Evolutionary conservation across 2,113 vertebrate genomes (phyloP).

Genomic region (Oxygymnocypris stewartii): DNA sequence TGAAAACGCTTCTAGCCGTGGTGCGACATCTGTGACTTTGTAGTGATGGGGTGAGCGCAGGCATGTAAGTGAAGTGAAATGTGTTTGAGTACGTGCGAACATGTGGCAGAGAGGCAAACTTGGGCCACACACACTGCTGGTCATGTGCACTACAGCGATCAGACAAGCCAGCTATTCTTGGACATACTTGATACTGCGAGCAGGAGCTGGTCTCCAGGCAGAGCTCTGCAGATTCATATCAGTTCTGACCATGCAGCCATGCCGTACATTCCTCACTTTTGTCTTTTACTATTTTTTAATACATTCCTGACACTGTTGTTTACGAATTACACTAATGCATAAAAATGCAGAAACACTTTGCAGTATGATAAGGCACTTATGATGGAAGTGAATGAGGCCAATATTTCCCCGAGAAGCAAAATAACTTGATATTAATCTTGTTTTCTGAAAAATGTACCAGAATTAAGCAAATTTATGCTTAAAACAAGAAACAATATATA

Average conservation of each 20-base stretch:
- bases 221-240: slow-evolving; percentile 59
- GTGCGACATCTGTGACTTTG: neutral
- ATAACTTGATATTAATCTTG: too few relatives aligned
- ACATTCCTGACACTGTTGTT: neutral
- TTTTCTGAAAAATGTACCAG: too few relatives aligned
- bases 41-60: slow-evolving; percentile 12
- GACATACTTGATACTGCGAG: slow-evolving; percentile 66
- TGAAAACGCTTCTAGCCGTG: neutral
- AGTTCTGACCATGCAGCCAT: slow-evolving; percentile 44
- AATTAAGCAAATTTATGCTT: too few relatives aligned
- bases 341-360: too few relatives aligned
- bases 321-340: neutral
- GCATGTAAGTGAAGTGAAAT: slow-evolving; percentile 27
- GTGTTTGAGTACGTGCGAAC: slow-evolving; percentile 45
- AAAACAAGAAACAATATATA: neutral
- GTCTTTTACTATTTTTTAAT: neutral
- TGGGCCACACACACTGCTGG: slow-evolving; percentile 71
- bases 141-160: slow-evolving; percentile 64
- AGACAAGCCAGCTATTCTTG: slow-evolving; percentile 63
- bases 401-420: too few relatives aligned
- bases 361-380: neutral
- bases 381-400: neutral
- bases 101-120: slow-evolving; percentile 34
- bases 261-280: neutral
- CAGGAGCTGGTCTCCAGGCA: slow-evolving; percentile 59